These are phyloP conservation scores for Ivindomyrus marchei DNA, from an alignment of 2,113 vertebrate genomes.

Conservation along the genomic window DNA sequence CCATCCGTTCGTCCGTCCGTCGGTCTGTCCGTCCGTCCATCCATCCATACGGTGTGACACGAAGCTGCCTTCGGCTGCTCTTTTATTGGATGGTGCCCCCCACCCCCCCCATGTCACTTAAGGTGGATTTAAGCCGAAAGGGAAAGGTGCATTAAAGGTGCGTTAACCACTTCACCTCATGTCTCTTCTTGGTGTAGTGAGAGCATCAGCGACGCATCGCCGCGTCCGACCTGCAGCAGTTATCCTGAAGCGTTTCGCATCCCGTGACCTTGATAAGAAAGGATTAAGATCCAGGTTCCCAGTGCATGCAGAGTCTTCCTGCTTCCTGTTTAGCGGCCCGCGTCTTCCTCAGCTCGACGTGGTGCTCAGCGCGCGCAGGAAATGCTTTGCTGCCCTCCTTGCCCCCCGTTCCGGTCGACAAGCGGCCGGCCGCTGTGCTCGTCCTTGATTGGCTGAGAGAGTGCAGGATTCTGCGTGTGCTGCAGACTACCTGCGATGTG, in stretches of 20 bases:
- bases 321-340: neutral
- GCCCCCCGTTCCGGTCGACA: neutral
- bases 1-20: fast-evolving
- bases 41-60: neutral
- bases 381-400: neutral
- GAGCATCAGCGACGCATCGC: neutral
- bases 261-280: neutral
- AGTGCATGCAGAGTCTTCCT: neutral
- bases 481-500: slow-evolving; percentile 22
- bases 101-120: neutral
- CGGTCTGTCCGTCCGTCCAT: neutral
- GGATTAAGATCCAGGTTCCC: neutral
- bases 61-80: neutral
- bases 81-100: neutral
- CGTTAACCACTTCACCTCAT: neutral
- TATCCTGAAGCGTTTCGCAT: neutral
- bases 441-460: neutral
- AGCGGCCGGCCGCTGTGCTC: neutral
- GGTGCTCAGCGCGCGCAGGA: neutral
- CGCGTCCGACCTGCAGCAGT: neutral
- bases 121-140: neutral
- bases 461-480: neutral
- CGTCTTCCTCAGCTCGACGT: neutral
- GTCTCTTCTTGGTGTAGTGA: neutral
- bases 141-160: neutral